phyloP scores from a whole-genome alignment of 2,888 invertebrate genomes.

The Candidula unifasciata region DNA sequence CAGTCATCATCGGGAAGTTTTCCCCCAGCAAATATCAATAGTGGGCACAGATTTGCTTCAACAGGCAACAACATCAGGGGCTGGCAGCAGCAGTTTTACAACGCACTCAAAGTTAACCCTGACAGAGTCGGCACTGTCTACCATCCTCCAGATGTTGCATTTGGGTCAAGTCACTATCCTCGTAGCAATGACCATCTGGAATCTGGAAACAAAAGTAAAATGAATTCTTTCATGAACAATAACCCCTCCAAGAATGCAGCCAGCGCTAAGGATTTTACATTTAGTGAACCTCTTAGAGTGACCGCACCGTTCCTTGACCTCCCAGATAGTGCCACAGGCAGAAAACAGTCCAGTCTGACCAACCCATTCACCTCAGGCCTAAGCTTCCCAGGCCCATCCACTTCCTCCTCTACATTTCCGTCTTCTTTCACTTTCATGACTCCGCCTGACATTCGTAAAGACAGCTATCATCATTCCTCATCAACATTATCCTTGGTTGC shows the following conservation, averaged over 20 bases:
- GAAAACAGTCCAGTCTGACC: background rate
- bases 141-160: background rate
- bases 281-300: conserved; percentile 29
- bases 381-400: background rate
- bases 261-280: background rate
- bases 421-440: conserved; percentile 77
- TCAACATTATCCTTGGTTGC: too few relatives aligned
- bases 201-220: background rate
- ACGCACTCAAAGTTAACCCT: conserved; percentile 47
- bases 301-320: background rate
- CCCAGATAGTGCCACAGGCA: background rate
- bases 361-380: background rate
- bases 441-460: too few relatives aligned
- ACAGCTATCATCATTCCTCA: too few relatives aligned
- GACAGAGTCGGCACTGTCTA: conserved; percentile 9
- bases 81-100: conserved; percentile 54
- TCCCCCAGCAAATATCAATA: background rate
- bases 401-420: conserved; percentile 63
- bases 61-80: background rate
- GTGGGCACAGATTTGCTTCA: background rate
- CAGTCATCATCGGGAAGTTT: background rate
- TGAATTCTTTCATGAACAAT: background rate
- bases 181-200: background rate
- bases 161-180: background rate
- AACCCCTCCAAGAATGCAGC: background rate